Evolutionary conservation across 2,888 invertebrate species (phyloP).

Genomic region (Drosophila macrospina): DNA sequence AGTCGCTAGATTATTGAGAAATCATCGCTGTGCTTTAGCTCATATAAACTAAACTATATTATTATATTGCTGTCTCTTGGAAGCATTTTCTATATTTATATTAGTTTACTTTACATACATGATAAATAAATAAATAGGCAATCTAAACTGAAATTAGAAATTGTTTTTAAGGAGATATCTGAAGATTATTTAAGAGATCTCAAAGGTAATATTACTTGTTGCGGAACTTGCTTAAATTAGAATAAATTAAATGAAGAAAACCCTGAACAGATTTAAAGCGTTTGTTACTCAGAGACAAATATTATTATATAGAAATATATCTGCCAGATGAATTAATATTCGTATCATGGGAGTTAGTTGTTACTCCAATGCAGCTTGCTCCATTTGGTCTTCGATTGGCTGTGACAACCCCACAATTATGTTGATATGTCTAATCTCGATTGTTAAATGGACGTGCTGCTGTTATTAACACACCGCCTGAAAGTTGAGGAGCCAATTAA

Average conservation of each 20-base stretch:
- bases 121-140: no score
- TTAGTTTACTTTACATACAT: no score
- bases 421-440: conserved; percentile 44
- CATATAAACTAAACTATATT: no score
- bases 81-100: no score
- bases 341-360: not conserved
- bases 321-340: not conserved
- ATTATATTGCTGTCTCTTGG: no score
- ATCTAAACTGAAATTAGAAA: no score
- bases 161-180: no score
- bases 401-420: conserved; percentile 14
- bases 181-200: no score
- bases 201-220: no score
- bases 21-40: no score
- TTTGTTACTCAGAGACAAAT: not conserved
- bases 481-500: conserved; percentile 67
- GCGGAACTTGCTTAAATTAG: not conserved
- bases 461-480: conserved; percentile 42
- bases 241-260: no score
- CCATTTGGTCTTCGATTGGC: not conserved
- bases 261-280: not conserved
- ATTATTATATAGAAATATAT: not conserved
- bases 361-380: conserved; percentile 13
- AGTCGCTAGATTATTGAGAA: no score
- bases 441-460: conserved; percentile 17